Evolutionary conservation across 2,888 invertebrate species (phyloP).

Genomic region (Lacanobia oleracea): DNA sequence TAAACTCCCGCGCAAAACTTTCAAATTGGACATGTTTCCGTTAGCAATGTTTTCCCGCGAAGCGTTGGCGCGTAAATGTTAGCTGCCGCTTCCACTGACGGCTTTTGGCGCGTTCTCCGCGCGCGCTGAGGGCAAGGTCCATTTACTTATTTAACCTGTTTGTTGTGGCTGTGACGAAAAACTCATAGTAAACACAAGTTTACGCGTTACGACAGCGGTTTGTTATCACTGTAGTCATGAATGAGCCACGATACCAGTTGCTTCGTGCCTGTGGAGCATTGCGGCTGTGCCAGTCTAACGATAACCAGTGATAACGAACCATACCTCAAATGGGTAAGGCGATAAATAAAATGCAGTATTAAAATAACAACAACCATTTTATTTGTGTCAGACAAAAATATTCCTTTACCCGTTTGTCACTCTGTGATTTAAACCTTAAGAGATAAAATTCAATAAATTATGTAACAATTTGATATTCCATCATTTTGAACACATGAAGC

Average conservation of each 20-base stretch:
- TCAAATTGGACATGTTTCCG: constrained; percentile 84
- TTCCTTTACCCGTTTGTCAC: constrained; percentile 79
- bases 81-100: constrained; percentile 64
- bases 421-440: constrained; percentile 72
- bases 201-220: constrained; percentile 60
- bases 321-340: constrained; percentile 12
- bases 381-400: constrained; percentile 77
- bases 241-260: constrained; percentile 61
- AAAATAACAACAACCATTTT: constrained; percentile 82
- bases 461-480: constrained; percentile 58
- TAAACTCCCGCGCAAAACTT: constrained; percentile 86
- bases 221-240: constrained; percentile 68
- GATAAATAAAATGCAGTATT: constrained; percentile 67
- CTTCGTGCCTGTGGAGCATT: constrained; percentile 24
- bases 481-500: constrained; percentile 65
- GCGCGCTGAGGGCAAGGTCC: constrained; percentile 83
- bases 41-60: constrained; percentile 77
- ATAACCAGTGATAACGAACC: constrained; percentile 43
- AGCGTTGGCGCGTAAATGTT: constrained; percentile 78
- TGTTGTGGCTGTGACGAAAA: constrained; percentile 71
- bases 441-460: constrained; percentile 67
- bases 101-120: constrained; percentile 82
- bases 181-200: constrained; percentile 69
- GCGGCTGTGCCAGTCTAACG: constrained; percentile 16
- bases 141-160: constrained; percentile 75